A percentile compares a stretch with the other conserved stretches of the same genome.
phyloP scores from a whole-genome alignment of 2,113 vertebrate species.

The Oenanthe melanoleuca region DNA sequence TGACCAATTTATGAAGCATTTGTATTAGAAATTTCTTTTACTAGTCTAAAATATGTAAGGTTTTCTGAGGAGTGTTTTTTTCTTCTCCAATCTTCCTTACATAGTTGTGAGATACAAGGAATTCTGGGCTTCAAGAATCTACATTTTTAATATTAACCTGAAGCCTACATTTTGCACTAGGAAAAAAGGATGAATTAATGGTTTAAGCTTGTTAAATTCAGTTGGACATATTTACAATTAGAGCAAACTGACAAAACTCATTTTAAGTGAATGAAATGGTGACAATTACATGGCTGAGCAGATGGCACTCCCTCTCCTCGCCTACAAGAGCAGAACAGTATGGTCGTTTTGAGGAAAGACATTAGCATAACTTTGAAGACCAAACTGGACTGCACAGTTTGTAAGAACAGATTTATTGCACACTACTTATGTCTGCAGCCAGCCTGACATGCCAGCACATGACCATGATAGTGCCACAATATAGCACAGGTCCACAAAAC shows the following conservation, averaged over 20 bases:
- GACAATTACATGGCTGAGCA: not conserved
- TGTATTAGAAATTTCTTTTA: not conserved
- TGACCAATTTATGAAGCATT: not conserved
- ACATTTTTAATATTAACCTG: not conserved
- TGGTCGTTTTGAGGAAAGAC: not conserved
- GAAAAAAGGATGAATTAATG: not conserved
- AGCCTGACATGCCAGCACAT: not conserved
- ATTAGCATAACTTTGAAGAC: not conserved
- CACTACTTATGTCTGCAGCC: not conserved
- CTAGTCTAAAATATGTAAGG: not conserved
- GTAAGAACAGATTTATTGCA: not conserved
- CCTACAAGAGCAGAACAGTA: not conserved
- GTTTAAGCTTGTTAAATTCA: not conserved
- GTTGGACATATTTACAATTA: not conserved
- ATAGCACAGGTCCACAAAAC: not conserved
- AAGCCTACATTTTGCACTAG: not conserved
- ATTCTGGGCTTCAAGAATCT: not conserved
- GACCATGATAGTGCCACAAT: not conserved
- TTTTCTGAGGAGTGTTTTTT: not conserved
- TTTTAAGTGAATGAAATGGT: not conserved
- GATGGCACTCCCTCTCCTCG: not conserved
- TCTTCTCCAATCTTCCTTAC: not conserved
- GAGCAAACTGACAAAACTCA: not conserved
- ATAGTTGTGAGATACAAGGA: not conserved
- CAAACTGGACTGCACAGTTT: not conserved